Percentiles rank a stretch among this genome's conserved stretches.
These are phyloP conservation scores for Tipula helvola DNA, from an alignment of 2,888 invertebrate species.

Conservation along the genomic window DNA sequence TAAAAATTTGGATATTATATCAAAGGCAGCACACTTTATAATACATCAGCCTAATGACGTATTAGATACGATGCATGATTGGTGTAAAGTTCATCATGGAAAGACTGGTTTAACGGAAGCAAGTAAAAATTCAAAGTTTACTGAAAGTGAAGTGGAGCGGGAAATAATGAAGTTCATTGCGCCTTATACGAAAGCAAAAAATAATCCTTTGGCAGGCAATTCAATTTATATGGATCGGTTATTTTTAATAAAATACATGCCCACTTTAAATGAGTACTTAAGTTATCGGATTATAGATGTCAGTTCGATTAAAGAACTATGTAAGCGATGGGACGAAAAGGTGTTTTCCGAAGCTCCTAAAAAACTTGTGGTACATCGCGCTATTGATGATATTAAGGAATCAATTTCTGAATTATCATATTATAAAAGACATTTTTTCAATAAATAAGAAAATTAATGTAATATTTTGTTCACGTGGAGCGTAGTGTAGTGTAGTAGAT, in stretches of 20 bases:
- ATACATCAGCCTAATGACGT: slow-evolving; percentile 64
- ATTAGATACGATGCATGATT: slow-evolving; percentile 65
- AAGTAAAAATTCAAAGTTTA: slow-evolving; percentile 53
- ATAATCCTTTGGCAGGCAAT: slow-evolving; percentile 76
- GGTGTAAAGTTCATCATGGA: slow-evolving; percentile 71
- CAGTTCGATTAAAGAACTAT: slow-evolving; percentile 76
- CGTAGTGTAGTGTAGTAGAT: too few relatives aligned
- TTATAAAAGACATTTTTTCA: slow-evolving; percentile 42
- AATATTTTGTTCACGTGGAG: too few relatives aligned
- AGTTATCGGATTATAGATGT: slow-evolving; percentile 93
- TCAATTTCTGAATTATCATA: slow-evolving; percentile 72
- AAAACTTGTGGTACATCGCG: slow-evolving; percentile 57
- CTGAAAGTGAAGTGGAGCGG: slow-evolving; percentile 54
- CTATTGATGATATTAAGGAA: slow-evolving; percentile 73
- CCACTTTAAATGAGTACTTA: slow-evolving; percentile 58
- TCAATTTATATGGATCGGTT: slow-evolving; percentile 74
- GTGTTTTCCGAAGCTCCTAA: slow-evolving; percentile 43
- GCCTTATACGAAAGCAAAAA: slow-evolving; percentile 36
- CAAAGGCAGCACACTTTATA: slow-evolving; percentile 60
- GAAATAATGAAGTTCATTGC: slow-evolving; percentile 58
- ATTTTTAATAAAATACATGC: slow-evolving; percentile 77
- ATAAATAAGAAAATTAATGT: background rate
- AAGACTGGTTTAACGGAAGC: slow-evolving; percentile 71
- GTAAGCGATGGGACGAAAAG: slow-evolving; percentile 61
- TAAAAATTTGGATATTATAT: slow-evolving; percentile 57